Conservation (phyloP, 1,140 invertebrate species). For the Drosophila neocordata region DNA sequence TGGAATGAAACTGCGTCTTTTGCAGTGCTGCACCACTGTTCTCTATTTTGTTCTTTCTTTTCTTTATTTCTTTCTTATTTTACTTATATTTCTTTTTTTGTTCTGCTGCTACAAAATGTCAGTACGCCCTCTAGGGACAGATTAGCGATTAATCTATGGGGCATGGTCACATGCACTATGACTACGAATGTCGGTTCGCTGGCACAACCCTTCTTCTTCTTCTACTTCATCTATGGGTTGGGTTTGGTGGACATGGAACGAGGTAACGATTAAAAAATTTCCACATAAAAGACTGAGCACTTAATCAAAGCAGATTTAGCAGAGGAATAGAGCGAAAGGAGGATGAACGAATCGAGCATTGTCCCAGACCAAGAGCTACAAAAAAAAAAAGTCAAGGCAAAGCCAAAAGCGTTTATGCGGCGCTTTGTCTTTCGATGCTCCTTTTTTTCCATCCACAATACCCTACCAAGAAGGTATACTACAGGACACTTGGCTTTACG, state of each 20-base stretch:
- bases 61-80: no score
- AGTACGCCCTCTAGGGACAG: constrained; percentile 80
- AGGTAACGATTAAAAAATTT: constrained; percentile 81
- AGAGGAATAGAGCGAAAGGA: constrained; percentile 58
- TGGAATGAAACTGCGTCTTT: constrained; percentile 34
- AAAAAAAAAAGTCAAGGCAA: constrained; percentile 31
- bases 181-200: constrained; percentile 12
- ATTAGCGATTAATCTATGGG: constrained; percentile 82
- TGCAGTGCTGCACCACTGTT: constrained; percentile 24
- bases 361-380: constrained; percentile 19
- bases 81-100: background rate
- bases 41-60: constrained; percentile 24
- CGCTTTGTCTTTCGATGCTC: constrained; percentile 66
- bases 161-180: constrained; percentile 72
- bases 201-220: background rate
- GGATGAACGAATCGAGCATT: constrained; percentile 19
- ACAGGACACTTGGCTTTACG: background rate
- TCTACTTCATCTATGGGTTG: background rate
- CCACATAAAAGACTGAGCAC: constrained; percentile 79
- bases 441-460: constrained; percentile 23
- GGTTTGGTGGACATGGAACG: constrained; percentile 20
- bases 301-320: constrained; percentile 79
- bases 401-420: constrained; percentile 67
- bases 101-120: constrained; percentile 55
- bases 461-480: constrained; percentile 19